These are phyloP conservation scores for Camarhynchus parvulus DNA, from an alignment of 2,113 vertebrate genomes.

Conservation along the genomic window DNA sequence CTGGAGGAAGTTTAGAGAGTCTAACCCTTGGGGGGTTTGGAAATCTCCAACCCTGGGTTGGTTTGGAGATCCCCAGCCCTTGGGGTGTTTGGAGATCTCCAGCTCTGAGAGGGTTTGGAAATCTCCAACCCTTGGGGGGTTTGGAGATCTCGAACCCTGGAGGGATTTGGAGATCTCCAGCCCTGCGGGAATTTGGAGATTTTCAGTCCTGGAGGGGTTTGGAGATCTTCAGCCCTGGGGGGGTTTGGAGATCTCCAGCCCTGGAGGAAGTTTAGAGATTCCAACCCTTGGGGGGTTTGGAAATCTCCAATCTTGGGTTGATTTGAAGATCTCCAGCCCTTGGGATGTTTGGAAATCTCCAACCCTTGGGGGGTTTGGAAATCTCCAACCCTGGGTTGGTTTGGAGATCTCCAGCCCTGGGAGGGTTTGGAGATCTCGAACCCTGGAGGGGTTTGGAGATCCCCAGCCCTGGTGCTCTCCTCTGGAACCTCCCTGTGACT, in stretches of 20 bases:
- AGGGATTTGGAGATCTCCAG: neutral
- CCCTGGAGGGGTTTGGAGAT: too few species aligned
- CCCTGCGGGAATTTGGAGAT: neutral
- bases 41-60: neutral
- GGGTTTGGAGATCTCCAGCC: neutral
- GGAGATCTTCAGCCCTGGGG: too few species aligned
- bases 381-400: too few species aligned
- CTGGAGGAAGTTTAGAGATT: too few species aligned
- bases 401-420: neutral
- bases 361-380: too few species aligned
- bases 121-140: neutral
- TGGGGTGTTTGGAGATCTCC: neutral
- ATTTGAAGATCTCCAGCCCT: too few species aligned
- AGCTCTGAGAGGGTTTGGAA: neutral
- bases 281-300: neutral
- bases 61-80: too few species aligned
- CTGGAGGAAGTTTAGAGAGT: fast-evolving
- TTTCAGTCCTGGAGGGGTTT: neutral
- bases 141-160: too few species aligned
- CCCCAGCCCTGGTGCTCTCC: neutral
- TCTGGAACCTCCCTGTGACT: neutral
- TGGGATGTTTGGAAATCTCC: too few species aligned
- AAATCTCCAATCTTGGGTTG: neutral
- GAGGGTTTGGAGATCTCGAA: too few species aligned
- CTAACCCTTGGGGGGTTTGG: neutral